Base-by-base conservation (phyloP, 2,888 invertebrate species). In the Meghimatium bilineatum region DNA sequence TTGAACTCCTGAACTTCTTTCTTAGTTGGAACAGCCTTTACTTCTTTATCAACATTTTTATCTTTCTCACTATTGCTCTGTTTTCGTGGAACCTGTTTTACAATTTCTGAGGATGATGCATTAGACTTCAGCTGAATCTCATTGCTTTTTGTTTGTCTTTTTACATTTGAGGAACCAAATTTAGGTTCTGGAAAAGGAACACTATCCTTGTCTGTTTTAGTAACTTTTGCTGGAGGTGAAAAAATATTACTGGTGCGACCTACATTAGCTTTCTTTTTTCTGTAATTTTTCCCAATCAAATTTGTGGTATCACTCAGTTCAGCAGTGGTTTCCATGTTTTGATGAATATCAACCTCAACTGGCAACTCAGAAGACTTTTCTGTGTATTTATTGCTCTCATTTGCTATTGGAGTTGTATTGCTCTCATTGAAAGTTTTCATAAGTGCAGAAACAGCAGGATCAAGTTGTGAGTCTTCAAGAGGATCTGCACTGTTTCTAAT, bases 11-110 rank as follows among this genome's bases (percentile, higher is more conserved):
- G 78, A 32, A 52, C 78, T 52, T 86, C 83, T 52, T 72, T 72
- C 52, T 84, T 82, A 8, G 80, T 63, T 60, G 79, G 44, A 20
- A 66, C 12, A 75, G 32, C 84, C 20, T 85, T 85, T 5, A 82
- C 84, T 32, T 85, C 80, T 69, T 86, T 82, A 77, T 71, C 80
- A 38, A 86, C 67, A 63, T 82, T 82, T 14, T 66, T 14, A 66
- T 12, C 14, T 32, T 32, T 72, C 26, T 32, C 32, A 26, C 29
- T 29, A 6, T 66, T 26, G 29, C 29, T 5, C 66, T 66, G 66
- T 10, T 32, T 66, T 66, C n/a, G 2, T 44, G 44, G 12, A 63
- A 10, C n/a, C 2, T 26, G 60, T 67, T 56, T 66, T 20, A 67
- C 23, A 12, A 32, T 44, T 69, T 34, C 2, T 32, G 32, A 12